A percentile compares a stretch with the other conserved stretches of the same genome.
These are phyloP conservation scores for Halichoeres trimaculatus DNA, from an alignment of 2,113 vertebrate genomes.

Conservation along the genomic window DNA sequence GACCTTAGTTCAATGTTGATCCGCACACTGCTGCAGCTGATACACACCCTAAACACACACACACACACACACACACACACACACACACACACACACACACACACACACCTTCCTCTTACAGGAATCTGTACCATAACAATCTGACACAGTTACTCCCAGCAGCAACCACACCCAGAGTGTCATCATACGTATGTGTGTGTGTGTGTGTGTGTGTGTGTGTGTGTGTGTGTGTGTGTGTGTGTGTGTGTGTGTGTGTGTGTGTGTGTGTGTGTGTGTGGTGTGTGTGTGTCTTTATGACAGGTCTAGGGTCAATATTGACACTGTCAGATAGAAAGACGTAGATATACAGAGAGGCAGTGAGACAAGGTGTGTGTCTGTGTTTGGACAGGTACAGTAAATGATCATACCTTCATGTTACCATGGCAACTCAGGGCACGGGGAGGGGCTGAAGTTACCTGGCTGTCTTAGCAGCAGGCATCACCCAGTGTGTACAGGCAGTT, in stretches of 20 bases:
- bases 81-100: slow-evolving; percentile 9
- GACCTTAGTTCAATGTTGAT: neutral
- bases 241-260: slow-evolving; percentile 8
- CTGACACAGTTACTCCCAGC: slow-evolving; percentile 23
- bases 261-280: slow-evolving; percentile 14
- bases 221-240: slow-evolving; percentile 16
- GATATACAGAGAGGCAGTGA: neutral
- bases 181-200: neutral
- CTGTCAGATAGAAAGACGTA: slow-evolving; percentile 2
- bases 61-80: slow-evolving; percentile 37
- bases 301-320: slow-evolving; percentile 45
- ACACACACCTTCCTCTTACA: slow-evolving; percentile 24
- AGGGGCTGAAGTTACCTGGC: slow-evolving; percentile 9
- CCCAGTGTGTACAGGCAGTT: too few relatives aligned
- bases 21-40: neutral
- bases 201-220: slow-evolving; percentile 10
- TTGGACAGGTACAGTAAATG: neutral
- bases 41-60: slow-evolving; percentile 36
- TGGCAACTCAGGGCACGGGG: neutral
- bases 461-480: neutral
- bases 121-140: slow-evolving; percentile 20
- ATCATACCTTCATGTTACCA: neutral
- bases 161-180: slow-evolving; percentile 25
- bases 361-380: neutral
- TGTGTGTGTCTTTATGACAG: slow-evolving; percentile 24